A percentile compares a stretch with the other conserved stretches of the same genome.
Evolutionary conservation across 2,113 vertebrate genomes (phyloP).

Genomic region (Nesogale talazaci): DNA sequence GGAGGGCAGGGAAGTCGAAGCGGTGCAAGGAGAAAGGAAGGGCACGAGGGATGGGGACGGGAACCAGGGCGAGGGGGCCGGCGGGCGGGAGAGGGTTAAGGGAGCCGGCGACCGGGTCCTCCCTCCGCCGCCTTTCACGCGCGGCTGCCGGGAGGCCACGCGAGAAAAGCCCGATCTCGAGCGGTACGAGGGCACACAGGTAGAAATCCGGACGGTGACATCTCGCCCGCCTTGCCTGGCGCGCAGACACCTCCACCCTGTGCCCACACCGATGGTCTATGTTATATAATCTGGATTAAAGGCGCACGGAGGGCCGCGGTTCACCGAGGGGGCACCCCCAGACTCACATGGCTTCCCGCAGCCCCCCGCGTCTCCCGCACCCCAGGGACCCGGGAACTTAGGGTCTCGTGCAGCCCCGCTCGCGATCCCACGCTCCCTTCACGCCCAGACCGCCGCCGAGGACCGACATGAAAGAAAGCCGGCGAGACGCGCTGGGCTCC

Average conservation of each 20-base stretch:
- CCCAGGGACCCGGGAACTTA: neutral
- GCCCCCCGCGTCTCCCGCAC: constrained; percentile 14
- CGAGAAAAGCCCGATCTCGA: constrained; percentile 1
- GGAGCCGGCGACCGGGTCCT: neutral
- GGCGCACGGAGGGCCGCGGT: neutral
- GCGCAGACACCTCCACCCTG: neutral
- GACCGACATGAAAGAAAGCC: neutral
- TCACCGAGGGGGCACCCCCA: constrained; percentile 35
- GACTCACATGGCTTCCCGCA: too few relatives aligned
- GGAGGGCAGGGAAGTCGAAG: neutral
- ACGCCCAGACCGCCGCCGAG: neutral
- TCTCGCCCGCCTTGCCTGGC: constrained; percentile 15
- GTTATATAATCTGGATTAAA: constrained; percentile 72
- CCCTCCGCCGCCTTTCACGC: constrained; percentile 4
- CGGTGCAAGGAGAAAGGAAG: constrained; percentile 80
- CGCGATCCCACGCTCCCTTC: neutral
- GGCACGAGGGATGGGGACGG: constrained; percentile 62
- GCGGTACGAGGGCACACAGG: constrained; percentile 20
- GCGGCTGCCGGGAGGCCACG: constrained; percentile 30
- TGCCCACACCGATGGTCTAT: constrained; percentile 1
- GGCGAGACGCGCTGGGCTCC: constrained; percentile 15
- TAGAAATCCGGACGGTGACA: neutral
- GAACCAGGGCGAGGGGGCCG: neutral
- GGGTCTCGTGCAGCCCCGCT: neutral
- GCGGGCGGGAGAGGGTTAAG: constrained; percentile 56